phyloP scores from a whole-genome alignment of 1,140 invertebrate species.

The Cydia fagiglandana region DNA sequence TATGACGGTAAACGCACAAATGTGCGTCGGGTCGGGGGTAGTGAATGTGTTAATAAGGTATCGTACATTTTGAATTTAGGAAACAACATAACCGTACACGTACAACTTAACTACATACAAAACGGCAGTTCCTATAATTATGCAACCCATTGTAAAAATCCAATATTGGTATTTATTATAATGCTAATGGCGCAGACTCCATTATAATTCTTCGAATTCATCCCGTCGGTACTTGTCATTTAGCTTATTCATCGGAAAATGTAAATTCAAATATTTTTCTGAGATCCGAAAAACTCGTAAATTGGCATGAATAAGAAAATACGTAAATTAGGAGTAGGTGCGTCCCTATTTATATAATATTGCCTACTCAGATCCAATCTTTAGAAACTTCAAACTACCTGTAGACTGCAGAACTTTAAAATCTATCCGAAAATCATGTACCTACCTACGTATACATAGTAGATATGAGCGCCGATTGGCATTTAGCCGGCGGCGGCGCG shows the following conservation, averaged over 20 bases:
- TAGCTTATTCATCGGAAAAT: slow-evolving; percentile 8
- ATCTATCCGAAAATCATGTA: too few species aligned
- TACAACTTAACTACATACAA: too few species aligned
- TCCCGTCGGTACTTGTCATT: slow-evolving; percentile 7
- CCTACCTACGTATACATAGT: too few species aligned
- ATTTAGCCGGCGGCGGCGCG: too few species aligned
- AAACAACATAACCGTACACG: too few species aligned
- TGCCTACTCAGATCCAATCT: neutral
- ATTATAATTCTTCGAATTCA: neutral
- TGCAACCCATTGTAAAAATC: neutral
- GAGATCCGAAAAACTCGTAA: neutral
- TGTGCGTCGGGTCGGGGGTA: too few species aligned
- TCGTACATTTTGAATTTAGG: too few species aligned
- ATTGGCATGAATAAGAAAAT: neutral
- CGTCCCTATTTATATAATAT: neutral
- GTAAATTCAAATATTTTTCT: neutral
- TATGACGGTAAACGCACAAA: too few species aligned
- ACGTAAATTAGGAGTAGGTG: neutral
- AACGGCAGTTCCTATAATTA: neutral
- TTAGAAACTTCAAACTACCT: too few species aligned
- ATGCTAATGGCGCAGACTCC: slow-evolving; percentile 5
- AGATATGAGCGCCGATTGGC: too few species aligned
- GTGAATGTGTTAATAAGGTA: too few species aligned
- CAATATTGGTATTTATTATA: neutral
- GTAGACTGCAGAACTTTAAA: too few species aligned